These are phyloP conservation scores for Cricetomys ansorgei DNA, from an alignment of 2,113 vertebrate species.

Conservation along the genomic window DNA sequence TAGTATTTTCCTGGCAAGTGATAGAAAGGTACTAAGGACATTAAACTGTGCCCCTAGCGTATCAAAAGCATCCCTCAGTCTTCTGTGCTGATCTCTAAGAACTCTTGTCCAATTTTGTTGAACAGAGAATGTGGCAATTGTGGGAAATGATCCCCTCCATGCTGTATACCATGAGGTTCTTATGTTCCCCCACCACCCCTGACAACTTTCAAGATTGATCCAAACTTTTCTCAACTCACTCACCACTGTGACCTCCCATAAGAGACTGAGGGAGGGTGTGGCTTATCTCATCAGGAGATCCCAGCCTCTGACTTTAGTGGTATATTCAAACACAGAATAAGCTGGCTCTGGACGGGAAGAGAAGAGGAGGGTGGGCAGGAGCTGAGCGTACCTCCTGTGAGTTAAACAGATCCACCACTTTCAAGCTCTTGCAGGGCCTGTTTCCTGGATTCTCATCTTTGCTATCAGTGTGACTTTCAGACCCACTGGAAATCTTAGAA, in stretches of 20 bases:
- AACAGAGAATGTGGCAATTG: neutral
- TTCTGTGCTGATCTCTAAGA: neutral
- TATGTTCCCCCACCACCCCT: neutral
- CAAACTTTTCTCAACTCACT: neutral
- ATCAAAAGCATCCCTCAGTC: neutral
- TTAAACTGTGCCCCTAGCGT: neutral
- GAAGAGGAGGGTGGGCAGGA: neutral
- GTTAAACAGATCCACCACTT: neutral
- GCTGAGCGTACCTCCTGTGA: neutral
- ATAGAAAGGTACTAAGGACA: neutral
- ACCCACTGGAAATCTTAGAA: conserved; percentile 44
- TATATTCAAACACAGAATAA: neutral
- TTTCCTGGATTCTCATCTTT: neutral
- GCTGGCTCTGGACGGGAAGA: neutral
- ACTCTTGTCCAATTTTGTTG: neutral
- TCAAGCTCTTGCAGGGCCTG: neutral
- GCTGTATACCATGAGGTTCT: neutral
- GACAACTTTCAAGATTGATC: neutral
- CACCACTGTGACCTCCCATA: neutral
- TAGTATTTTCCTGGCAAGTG: neutral
- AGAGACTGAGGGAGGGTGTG: neutral
- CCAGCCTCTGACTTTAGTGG: neutral
- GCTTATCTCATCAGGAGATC: neutral
- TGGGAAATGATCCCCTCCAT: no score
- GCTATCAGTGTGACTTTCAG: neutral